Evolutionary conservation across 2,113 vertebrate genomes (phyloP), one percentile per base, ranked within the genome.

Genomic region (Nothoprocta pentlandii): DNA sequence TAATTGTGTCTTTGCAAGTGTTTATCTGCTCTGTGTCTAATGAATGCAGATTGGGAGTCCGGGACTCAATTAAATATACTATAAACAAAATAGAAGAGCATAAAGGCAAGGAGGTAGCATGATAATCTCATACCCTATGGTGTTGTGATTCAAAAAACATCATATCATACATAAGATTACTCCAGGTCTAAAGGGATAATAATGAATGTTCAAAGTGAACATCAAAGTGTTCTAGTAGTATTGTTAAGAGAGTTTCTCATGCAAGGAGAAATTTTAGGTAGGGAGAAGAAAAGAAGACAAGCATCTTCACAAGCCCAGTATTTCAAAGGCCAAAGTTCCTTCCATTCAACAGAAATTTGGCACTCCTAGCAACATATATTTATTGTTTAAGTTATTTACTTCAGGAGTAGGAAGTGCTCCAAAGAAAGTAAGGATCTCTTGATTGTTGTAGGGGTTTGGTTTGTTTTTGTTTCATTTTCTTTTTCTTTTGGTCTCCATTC

Each of bases 21-120:
- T 89, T 95, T 95, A 97, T 94, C 86, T 87, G 70, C 44, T 94
- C 80, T 79, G 10, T 73, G 49, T 89, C 77, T 93, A 95, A 96
- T 96, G 75, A 96, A 80, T 66, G 93, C 80, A 94, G 88, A 95
- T 62, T 93, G 70, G 74, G 86, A 95, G 93, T 92, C 88, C 95
- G 95, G 80, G 75, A 93, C 90, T 90, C 94, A 97, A 97, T 96
- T 95, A 96, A 95, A 95, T 94, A 82, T 74, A 77, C 80, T 67
- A 80, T 87, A 93, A 96, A 93, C 77, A 87, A 95, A 95, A 92
- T 51, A 92, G 80, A 81, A 67, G 42, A 63, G 58, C 69, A 79
- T 47, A 92, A 90, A 89, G 16, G 80, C 80, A 84, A 89, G 73
- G 16, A 84, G 58, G 56, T 28, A 78, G 42, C 36, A 80, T 58